Base-by-base conservation (phyloP, 2,113 vertebrate genomes). In the Eulacestoma nigropectus region DNA sequence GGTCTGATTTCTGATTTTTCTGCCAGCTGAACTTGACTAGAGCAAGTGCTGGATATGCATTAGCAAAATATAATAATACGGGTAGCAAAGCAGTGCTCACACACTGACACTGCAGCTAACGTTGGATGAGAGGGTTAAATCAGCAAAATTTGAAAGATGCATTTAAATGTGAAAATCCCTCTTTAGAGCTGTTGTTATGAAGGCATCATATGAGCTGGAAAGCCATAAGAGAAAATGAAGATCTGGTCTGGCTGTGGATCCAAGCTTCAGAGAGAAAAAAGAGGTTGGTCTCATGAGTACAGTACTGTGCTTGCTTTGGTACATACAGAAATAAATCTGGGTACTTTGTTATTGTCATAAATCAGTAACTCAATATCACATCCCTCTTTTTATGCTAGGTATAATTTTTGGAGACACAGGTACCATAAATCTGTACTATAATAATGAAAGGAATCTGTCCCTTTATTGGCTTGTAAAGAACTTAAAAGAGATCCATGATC, bases 81-180 rank as follows among this genome's bases (percentile, higher is more conserved):
- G 37, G 10, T 11, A 50, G 9, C 74, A 56, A 59, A 52, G 29
- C 50, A 57, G 11, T 15, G 21, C 87, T 82, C 42, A 17, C 52
- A 39, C 13, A 85, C 81, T 74, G 59, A 86, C 72, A 52, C 84
- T 92, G 30, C 30, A 86, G 89, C 35, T 93, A 93, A 33, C 41
- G 49, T 22, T 49, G 55, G 74, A 67, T 73, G 83, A 87, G 93
- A 93, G 11, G 11, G 20, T 84, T 86, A 69, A 73, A 95, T 57
- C 64, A 88, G 39, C 55, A 90, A 59, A 84, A 84, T 20, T 65
- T 27, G 25, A 41, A 85, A 87, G 35, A 46, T 63, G 44, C 78
- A 84, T 62, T 75, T 93, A 86, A 25, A 30, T 95, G 77, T 77
- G 81, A 95, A 94, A 90, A 92, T 70, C 94, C 79, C 47, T 88